Evolutionary conservation across 2,113 vertebrate genomes (phyloP).

Genomic region (Symphodus melops): DNA sequence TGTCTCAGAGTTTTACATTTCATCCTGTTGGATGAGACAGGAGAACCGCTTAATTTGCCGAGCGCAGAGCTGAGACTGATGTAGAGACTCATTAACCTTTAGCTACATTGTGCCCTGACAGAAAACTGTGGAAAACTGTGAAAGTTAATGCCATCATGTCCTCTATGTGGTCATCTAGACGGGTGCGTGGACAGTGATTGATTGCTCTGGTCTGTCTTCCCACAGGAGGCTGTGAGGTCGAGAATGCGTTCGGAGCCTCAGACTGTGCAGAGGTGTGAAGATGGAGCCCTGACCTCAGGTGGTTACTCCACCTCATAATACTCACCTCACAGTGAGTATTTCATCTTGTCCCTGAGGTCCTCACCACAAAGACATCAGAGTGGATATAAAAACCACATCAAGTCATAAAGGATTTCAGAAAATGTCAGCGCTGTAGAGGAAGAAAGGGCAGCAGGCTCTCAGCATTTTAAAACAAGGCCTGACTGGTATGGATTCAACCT

Average conservation of each 20-base stretch:
- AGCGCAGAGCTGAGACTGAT: neutral
- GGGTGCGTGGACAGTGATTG: neutral
- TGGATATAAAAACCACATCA: neutral
- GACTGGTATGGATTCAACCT: conserved; percentile 1
- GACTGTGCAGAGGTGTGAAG: conserved; percentile 23
- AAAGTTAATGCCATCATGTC: neutral
- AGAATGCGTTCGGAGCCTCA: conserved; percentile 20
- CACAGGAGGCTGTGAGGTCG: conserved; percentile 31
- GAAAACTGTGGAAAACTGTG: neutral
- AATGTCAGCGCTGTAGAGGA: conserved; percentile 6
- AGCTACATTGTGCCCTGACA: neutral
- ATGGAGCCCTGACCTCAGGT: conserved; percentile 53
- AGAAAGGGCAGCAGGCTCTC: neutral
- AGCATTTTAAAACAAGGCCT: neutral
- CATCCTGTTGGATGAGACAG: neutral
- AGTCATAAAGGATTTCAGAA: conserved; percentile 7
- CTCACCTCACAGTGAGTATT: conserved; percentile 45
- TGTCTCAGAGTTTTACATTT: neutral
- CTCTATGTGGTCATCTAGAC: neutral
- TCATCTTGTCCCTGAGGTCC: neutral
- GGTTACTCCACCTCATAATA: conserved; percentile 25
- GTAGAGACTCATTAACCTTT: neutral
- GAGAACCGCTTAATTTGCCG: neutral
- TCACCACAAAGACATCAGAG: neutral
- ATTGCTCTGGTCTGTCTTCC: neutral